These are phyloP conservation scores for Sycophila sp. DNA, from an alignment of 1,140 invertebrate species.

Conservation along the genomic window DNA sequence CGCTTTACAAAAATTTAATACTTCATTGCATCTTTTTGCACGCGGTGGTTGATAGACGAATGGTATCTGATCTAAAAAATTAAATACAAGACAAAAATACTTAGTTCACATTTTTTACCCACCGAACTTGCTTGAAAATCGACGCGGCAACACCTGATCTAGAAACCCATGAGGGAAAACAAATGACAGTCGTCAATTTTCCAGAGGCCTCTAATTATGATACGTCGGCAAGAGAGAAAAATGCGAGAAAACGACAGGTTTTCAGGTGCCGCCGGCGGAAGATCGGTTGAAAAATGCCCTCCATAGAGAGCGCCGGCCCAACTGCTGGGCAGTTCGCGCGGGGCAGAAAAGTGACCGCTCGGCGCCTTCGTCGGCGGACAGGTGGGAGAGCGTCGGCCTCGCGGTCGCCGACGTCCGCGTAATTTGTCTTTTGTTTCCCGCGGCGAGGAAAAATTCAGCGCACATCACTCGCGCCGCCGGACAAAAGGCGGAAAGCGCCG, in stretches of 20 bases:
- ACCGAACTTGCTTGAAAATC: too few relatives aligned
- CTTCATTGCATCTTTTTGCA: too few relatives aligned
- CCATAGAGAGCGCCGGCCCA: neutral
- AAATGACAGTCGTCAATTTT: neutral
- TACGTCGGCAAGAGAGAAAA: neutral
- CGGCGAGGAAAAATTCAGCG: constrained; percentile 48
- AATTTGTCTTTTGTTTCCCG: constrained; percentile 65
- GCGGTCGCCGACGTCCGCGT: constrained; percentile 53
- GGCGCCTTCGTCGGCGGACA: constrained; percentile 44
- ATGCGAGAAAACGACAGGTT: constrained; percentile 13
- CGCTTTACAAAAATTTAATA: too few relatives aligned
- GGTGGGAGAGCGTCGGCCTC: constrained; percentile 49
- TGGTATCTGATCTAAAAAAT: too few relatives aligned
- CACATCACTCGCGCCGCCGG: constrained; percentile 39
- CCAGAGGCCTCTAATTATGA: constrained; percentile 8
- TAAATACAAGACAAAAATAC: too few relatives aligned
- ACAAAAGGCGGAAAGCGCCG: constrained; percentile 59
- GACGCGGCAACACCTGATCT: too few relatives aligned
- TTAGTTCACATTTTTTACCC: too few relatives aligned
- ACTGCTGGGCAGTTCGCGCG: neutral
- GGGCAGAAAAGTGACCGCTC: constrained; percentile 7
- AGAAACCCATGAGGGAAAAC: too few relatives aligned
- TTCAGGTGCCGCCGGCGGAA: neutral
- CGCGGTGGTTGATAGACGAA: too few relatives aligned
- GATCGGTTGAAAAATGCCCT: constrained; percentile 20